A percentile compares a stretch with the other conserved stretches of the same genome.
Conservation (phyloP, 2,113 vertebrate genomes). For the Aramus guarauna region DNA sequence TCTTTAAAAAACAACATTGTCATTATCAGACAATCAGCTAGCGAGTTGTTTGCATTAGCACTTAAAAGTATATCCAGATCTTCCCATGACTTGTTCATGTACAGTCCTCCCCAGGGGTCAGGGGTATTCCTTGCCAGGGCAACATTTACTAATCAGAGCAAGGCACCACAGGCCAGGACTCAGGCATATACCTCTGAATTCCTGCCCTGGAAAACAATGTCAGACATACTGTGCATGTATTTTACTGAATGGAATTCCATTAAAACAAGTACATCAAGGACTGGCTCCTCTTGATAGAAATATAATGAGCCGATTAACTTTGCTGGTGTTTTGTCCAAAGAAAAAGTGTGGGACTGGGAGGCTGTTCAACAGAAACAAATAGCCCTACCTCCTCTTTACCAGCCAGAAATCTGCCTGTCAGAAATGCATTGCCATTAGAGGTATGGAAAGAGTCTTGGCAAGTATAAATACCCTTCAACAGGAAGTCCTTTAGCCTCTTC, state of each 20-base stretch:
- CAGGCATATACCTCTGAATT: neutral
- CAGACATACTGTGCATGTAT: neutral
- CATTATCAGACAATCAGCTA: neutral
- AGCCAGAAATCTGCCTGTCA: neutral
- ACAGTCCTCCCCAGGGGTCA: neutral
- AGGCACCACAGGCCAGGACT: neutral
- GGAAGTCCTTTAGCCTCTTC: neutral
- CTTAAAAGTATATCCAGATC: accelerated
- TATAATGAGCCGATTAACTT: neutral
- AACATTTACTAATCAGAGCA: neutral
- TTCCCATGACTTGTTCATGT: neutral
- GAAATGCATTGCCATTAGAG: neutral
- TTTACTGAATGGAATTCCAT: neutral
- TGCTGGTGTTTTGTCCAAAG: neutral
- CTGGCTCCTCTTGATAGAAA: neutral
- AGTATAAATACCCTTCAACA: neutral
- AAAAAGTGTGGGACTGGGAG: neutral
- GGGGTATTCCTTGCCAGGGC: neutral
- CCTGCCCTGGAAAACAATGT: neutral
- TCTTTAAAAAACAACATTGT: neutral
- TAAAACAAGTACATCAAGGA: neutral
- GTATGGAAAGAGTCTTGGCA: neutral
- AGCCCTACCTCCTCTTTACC: neutral
- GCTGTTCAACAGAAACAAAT: neutral
- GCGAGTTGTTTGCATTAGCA: neutral